Evolutionary conservation across 1,140 invertebrate species (phyloP), one percentile per base, ranked within the genome.

Genomic region (Neodiprion fabricii): DNA sequence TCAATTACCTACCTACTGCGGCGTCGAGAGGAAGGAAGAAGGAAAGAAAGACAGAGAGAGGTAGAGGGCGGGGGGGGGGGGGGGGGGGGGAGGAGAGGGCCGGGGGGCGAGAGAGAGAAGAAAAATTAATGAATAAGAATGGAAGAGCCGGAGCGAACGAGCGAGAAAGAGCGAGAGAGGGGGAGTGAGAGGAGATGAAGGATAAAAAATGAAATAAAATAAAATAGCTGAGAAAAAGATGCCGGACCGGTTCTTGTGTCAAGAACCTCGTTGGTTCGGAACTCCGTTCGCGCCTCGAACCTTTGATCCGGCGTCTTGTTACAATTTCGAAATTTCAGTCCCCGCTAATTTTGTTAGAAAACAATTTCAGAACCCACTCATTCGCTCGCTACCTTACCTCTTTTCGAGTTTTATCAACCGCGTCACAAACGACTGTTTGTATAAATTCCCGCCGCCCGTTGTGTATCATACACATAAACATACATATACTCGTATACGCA

Each of bases 251-350:
- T 61, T 61, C 53, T 61, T 17, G 53, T 61, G 53, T 61, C 53
- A 61, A 61, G 53, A 61, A 61, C 53, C 53, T 61, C 53, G 53
- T 61, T 14, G n/a, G 53, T 61, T 61, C 53, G 53, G n/a, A 14
- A 17, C 53, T 40, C 4, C 11, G 11, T 61, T 61, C 53, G n/a
- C 53, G 53, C 28, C 28, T 40, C 28, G 28, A 40, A 40, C 28
- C n/a, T 61, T 61, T 12, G 8, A 61, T 61, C 53, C 53, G 53
- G 53, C 11, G n/a, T 61, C 53, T 61, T 61, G 53, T 61, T 61
- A 61, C 53, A 61, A 61, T 61, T 61, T 61, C n/a, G 11, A 61
- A 40, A 40, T 40, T 40, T 40, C 28, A 40, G 28, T 3, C 28
- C 28, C 28, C 28, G 28, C 28, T 40, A 40, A 40, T 40, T 40